These are phyloP conservation scores for Ferdinandea cuprea DNA, from an alignment of 2,888 invertebrate genomes.

Conservation along the genomic window DNA sequence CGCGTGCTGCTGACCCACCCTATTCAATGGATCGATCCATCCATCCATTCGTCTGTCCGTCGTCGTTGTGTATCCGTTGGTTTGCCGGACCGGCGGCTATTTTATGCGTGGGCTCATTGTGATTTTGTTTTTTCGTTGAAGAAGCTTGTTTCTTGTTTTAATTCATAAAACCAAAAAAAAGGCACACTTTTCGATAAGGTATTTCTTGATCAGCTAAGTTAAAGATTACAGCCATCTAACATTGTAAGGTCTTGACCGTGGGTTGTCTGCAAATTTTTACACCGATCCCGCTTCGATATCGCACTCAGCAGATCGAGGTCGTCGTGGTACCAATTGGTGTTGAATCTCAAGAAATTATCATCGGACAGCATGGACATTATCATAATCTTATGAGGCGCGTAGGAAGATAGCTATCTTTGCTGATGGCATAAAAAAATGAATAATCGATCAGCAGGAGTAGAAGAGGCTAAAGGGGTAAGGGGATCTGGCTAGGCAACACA, in stretches of 20 bases:
- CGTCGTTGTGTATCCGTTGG: constrained; percentile 26
- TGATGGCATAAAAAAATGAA: constrained; percentile 56
- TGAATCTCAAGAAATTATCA: constrained; percentile 62
- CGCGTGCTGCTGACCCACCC: constrained; percentile 69
- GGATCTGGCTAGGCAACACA: constrained; percentile 12
- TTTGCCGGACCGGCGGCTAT: constrained; percentile 53
- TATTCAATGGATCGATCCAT: constrained; percentile 65
- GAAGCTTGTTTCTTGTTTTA: constrained; percentile 55
- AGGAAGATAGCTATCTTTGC: constrained; percentile 32
- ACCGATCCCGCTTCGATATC: constrained; percentile 61
- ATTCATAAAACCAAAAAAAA: constrained; percentile 56
- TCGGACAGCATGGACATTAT: constrained; percentile 53
- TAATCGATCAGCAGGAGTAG: constrained; percentile 57
- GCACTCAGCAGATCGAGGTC: constrained; percentile 57
- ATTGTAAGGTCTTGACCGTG: constrained; percentile 67
- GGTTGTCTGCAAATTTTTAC: constrained; percentile 62
- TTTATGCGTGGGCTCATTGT: constrained; percentile 70
- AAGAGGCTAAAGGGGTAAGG: not conserved
- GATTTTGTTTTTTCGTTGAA: constrained; percentile 23
- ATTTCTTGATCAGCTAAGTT: constrained; percentile 41
- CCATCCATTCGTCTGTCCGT: constrained; percentile 27
- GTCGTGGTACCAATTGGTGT: constrained; percentile 35
- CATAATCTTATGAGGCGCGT: constrained; percentile 49
- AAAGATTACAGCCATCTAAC: constrained; percentile 36
- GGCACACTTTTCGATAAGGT: constrained; percentile 24